Percentiles rank a stretch among this genome's conserved stretches.
phyloP scores from a whole-genome alignment of 2,797 vertebrate species.

The Linurgus olivaceus region DNA sequence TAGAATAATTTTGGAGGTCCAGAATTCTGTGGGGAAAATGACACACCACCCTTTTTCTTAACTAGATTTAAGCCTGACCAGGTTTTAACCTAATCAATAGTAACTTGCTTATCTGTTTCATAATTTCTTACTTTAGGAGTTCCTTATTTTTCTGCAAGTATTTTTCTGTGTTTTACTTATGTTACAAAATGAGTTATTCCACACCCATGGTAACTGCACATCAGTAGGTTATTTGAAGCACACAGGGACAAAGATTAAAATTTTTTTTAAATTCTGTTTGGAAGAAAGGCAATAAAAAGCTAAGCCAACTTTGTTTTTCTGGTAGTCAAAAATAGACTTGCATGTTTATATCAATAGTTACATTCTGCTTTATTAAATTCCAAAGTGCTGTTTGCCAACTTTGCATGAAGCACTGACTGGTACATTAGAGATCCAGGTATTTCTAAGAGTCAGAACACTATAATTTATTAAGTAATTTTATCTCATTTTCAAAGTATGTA shows the following conservation, averaged over 20 bases:
- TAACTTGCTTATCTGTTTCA: not conserved
- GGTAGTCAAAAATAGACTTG: not conserved
- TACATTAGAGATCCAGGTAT: not conserved
- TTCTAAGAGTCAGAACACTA: not conserved
- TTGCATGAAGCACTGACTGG: not conserved
- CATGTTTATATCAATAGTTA: not conserved
- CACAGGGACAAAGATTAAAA: not conserved
- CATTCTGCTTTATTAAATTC: not conserved
- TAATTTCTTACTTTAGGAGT: not conserved
- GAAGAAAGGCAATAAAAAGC: not conserved
- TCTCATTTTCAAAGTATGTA: not conserved
- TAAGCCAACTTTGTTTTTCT: not conserved
- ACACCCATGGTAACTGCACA: fast-evolving
- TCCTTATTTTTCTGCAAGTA: not conserved
- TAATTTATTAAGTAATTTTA: not conserved
- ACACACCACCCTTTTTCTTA: not conserved
- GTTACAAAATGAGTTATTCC: not conserved
- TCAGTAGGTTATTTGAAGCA: not conserved
- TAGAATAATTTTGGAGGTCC: not conserved
- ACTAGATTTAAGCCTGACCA: not conserved
- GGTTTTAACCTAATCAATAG: not conserved
- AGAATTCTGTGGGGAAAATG: not conserved
- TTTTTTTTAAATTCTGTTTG: not conserved
- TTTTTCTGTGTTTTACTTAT: not conserved
- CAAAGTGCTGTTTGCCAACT: not conserved